Percentiles rank a stretch among this genome's conserved stretches.
phyloP scores from a whole-genome alignment of 1,140 invertebrate species.

The Neelides sp. region DNA sequence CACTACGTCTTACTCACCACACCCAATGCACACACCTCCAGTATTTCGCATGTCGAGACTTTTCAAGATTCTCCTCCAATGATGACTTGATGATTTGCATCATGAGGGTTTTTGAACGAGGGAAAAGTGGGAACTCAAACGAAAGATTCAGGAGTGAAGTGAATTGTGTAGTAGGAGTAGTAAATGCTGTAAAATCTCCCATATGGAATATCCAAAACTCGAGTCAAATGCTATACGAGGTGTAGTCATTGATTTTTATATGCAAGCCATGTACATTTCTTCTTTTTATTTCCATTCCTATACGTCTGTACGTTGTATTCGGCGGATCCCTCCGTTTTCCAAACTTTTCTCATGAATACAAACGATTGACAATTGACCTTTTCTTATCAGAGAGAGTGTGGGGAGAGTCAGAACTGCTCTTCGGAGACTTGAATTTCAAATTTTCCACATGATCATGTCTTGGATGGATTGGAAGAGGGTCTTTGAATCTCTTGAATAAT shows the following conservation, averaged over 20 bases:
- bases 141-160: no score
- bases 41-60: no score
- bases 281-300: conserved; percentile 3
- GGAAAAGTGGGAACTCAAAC: no score
- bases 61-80: no score
- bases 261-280: conserved; percentile 9
- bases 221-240: no score
- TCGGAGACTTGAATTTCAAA: not conserved
- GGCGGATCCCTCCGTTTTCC: not conserved
- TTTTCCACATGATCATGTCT: conserved; percentile 2
- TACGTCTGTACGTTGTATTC: not conserved
- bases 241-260: no score
- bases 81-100: no score
- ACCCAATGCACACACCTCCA: no score
- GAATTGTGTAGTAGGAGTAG: no score
- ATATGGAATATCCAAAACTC: not conserved
- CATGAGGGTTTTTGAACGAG: no score
- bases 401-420: not conserved
- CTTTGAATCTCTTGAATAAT: conserved; percentile 14
- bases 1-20: no score
- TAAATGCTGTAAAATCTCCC: no score
- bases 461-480: not conserved
- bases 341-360: conserved; percentile 27
- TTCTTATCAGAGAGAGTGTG: conserved; percentile 6
- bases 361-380: conserved; percentile 28